A percentile compares a stretch with the other conserved stretches of the same genome.
Evolutionary conservation across 2,113 vertebrate species (phyloP).

Genomic region (Cettia cetti): DNA sequence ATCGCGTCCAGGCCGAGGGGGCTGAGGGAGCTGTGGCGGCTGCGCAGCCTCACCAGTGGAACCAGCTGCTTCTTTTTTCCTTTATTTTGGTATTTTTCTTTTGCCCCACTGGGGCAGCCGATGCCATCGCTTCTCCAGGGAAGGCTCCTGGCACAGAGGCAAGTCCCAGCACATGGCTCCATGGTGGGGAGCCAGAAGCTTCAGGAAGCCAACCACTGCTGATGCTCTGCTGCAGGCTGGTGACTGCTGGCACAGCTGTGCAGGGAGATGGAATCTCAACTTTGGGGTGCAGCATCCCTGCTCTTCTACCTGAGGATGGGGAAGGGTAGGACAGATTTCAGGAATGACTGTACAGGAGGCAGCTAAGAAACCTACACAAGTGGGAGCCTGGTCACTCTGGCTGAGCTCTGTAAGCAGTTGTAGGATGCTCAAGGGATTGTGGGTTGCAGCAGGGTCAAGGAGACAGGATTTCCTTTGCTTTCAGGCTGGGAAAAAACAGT

Average conservation of each 20-base stretch:
- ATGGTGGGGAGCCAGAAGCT: neutral
- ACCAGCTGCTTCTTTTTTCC: neutral
- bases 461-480: neutral
- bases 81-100: neutral
- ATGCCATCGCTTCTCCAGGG: rapidly evolving
- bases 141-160: neutral
- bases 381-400: neutral
- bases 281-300: neutral
- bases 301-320: neutral
- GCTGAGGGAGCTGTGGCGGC: neutral
- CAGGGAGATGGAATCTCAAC: rapidly evolving
- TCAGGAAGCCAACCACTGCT: rapidly evolving
- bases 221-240: neutral
- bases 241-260: neutral
- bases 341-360: neutral
- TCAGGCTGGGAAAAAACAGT: neutral
- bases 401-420: rapidly evolving
- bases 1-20: rapidly evolving
- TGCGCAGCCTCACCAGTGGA: neutral
- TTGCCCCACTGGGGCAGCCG: neutral
- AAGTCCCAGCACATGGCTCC: neutral
- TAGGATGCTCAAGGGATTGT: neutral
- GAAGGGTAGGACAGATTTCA: neutral
- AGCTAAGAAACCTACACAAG: neutral
- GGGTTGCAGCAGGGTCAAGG: neutral